Base-by-base conservation (phyloP, 1,140 invertebrate species). In the Leptonema lineaticorne region DNA sequence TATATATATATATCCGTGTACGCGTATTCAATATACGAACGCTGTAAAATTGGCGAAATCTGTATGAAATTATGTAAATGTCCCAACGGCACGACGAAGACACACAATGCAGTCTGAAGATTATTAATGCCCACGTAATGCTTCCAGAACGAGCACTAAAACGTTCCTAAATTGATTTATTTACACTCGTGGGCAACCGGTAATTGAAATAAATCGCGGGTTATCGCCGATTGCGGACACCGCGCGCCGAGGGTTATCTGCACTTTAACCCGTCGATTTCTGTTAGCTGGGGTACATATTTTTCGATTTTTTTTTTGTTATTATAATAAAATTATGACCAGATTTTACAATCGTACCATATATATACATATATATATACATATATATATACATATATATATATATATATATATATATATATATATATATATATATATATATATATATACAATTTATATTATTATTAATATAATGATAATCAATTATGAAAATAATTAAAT, bases 201-300 rank as follows among this genome's bases (percentile, higher is more conserved):
- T 48, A 68, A 68, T 68, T 68, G 67, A 26, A 68, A 63, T 57
- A 68, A 68, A 68, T 68, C 59, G 67, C 20, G 45, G 46, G 59
- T n/a, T n/a, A n/a, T n/a, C n/a, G n/a, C n/a, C n/a, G n/a, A n/a
- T n/a, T n/a, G n/a, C 26, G 8, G 29, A 9, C 18, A 58, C 37
- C n/a, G 29, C 24, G 3, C 26, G 58, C 14, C 67, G 59, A 48
- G 67, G 67, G 67, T 68, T 63, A 68, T 68, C 67, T n/a, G n/a
- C n/a, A n/a, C n/a, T n/a, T n/a, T n/a, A n/a, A n/a, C n/a, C n/a
- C n/a, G n/a, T n/a, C n/a, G n/a, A n/a, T n/a, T n/a, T n/a, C n/a
- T n/a, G n/a, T n/a, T n/a, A n/a, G n/a, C n/a, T n/a, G n/a, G n/a
- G n/a, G n/a, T n/a, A n/a, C n/a, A n/a, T n/a, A n/a, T n/a, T n/a